Percentiles rank a stretch among this genome's conserved stretches.
phyloP scores from a whole-genome alignment of 2,797 vertebrate species.

The Megalops cyprinoides region DNA sequence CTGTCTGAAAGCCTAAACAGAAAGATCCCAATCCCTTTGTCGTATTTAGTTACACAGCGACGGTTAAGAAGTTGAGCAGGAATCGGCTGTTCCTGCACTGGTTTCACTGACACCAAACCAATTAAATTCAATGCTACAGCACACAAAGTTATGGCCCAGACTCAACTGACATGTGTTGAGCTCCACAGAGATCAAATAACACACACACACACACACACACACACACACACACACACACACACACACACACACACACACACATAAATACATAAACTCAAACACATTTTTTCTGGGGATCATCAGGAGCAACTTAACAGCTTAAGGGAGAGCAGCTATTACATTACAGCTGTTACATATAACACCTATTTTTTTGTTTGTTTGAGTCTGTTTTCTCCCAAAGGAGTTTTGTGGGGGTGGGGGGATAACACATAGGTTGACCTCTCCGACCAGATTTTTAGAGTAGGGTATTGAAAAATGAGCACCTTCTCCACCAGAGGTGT shows the following conservation, averaged over 20 bases:
- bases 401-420: not conserved
- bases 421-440: not conserved
- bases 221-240: not conserved
- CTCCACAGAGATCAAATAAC: too few relatives aligned
- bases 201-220: not conserved
- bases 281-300: conserved; percentile 5
- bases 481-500: not conserved
- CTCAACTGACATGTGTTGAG: too few relatives aligned
- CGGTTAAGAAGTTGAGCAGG: not conserved
- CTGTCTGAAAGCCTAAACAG: not conserved
- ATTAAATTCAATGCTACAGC: too few relatives aligned
- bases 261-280: not conserved
- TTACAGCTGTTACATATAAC: too few relatives aligned
- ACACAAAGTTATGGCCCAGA: too few relatives aligned
- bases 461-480: not conserved
- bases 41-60: not conserved
- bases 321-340: not conserved
- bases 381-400: not conserved
- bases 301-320: not conserved
- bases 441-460: not conserved
- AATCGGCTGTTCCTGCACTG: not conserved
- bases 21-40: not conserved
- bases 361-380: too few relatives aligned
- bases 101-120: not conserved
- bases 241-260: not conserved